Evolutionary conservation across 2,113 vertebrate genomes (phyloP), one percentile per base, ranked within the genome.

Genomic region (Anguilla rostrata): DNA sequence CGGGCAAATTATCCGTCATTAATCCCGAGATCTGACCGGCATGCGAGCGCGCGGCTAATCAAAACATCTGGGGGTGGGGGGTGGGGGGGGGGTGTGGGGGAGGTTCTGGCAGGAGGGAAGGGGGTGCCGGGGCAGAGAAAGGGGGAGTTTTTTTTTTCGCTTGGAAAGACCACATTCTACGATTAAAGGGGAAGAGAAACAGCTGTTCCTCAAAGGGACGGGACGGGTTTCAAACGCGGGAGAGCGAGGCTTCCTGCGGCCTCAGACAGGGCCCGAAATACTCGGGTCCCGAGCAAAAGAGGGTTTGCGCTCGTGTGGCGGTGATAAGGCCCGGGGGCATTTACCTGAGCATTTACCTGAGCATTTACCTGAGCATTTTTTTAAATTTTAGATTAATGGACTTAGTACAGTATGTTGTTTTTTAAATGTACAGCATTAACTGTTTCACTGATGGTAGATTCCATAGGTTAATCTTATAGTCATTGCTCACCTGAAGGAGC

Each of bases 1-100:
- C 95, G 92, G 98, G 98, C 98, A 99, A 98, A 99, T 99, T 98
- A 99, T 97, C 98, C 96, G 94, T 99, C 98, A 99, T 99, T 99
- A 99, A 98, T 99, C 97, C 98, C 95, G 91, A 94, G 96, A 98
- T 99, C 97, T 99, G 98, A 99, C 98, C 98, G 94, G 97, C 97
- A 98, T 98, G 97, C 95, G 87, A 97, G 95, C 92, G 39, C 94
- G 93, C 93, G 95, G 93, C 97, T 98, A 97, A 98, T 98, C 97
- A 97, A 98, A 98, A 97, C 97, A 98, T 97, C 96, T 97, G 97
- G 95, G 94, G 95, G 71, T 6, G n/a, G 5, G 66, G 26, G 66
- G 1, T n/a, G 8, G n/a, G n/a, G 26, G 71, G 7, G 94, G 90
- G 91, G 88, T 95, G 92, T 34, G 71, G 7, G 94, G 90, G 91